Conservation (phyloP, 2,888 invertebrate genomes). For the Atrina japonica region DNA sequence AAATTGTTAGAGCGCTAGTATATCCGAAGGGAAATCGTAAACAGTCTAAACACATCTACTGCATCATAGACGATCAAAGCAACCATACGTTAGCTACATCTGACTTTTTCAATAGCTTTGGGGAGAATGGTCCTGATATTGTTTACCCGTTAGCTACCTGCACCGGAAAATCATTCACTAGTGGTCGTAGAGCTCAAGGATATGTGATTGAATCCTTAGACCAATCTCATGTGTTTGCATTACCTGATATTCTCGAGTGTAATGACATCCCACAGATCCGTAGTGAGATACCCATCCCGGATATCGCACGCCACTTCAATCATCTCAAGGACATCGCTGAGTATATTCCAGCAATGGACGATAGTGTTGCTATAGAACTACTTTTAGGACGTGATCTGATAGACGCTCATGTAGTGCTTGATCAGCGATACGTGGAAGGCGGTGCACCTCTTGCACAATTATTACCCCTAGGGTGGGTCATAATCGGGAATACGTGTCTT, state of each 20-base stretch:
- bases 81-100: constrained; percentile 11
- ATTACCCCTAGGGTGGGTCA: constrained; percentile 27
- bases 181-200: constrained; percentile 9
- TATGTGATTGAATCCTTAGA: constrained; percentile 20
- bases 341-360: constrained; percentile 6
- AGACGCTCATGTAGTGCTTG: constrained; percentile 26
- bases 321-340: constrained; percentile 7
- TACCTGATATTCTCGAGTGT: constrained; percentile 26
- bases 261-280: constrained; percentile 23
- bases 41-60: constrained; percentile 12
- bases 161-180: constrained; percentile 11
- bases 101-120: constrained; percentile 10
- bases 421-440: constrained; percentile 27
- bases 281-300: constrained; percentile 15
- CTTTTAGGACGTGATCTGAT: constrained; percentile 29
- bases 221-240: background rate
- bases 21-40: constrained; percentile 9
- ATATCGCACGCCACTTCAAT: background rate
- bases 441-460: constrained; percentile 18
- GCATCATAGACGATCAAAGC: constrained; percentile 25
- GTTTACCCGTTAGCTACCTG: constrained; percentile 9
- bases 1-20: constrained; percentile 9
- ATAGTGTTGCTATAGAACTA: constrained; percentile 11
- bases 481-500: constrained; percentile 28
- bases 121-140: constrained; percentile 20